Conservation (phyloP, 2,797 vertebrate genomes). For the Scolopax rusticola region DNA sequence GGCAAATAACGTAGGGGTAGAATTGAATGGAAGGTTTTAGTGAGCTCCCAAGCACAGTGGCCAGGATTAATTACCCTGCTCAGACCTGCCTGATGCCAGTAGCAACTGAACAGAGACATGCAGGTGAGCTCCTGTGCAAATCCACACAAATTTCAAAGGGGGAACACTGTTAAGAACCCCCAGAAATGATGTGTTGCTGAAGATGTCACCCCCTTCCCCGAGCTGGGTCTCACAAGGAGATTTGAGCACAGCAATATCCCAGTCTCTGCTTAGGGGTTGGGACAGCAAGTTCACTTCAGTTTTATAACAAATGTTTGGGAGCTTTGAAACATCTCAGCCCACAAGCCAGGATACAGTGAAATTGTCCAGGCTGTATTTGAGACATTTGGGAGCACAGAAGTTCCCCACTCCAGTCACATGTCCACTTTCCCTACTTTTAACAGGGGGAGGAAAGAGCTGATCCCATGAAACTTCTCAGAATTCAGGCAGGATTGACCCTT, state of each 20-base stretch:
- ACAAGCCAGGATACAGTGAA: background rate
- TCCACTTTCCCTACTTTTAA: background rate
- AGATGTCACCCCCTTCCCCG: background rate
- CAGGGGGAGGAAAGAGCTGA: background rate
- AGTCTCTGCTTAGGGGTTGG: background rate
- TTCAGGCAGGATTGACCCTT: background rate
- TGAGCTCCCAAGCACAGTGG: background rate
- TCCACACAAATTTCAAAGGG: background rate
- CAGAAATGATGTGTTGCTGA: accelerated
- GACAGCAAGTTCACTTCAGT: background rate
- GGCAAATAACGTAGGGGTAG: background rate
- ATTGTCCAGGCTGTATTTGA: background rate
- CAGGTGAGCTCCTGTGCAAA: background rate
- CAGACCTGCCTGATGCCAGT: background rate
- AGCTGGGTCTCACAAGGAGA: background rate
- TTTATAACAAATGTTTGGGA: background rate
- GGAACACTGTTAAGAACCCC: background rate
- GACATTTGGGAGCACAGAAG: background rate
- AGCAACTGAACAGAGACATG: background rate
- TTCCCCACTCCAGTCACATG: background rate
- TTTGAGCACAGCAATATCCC: background rate
- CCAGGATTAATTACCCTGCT: background rate
- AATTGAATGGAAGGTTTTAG: background rate
- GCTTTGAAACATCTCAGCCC: background rate
- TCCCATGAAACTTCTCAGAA: background rate